phyloP scores from a whole-genome alignment of 1,140 invertebrate genomes.

The Drosophila equinoxialis region DNA sequence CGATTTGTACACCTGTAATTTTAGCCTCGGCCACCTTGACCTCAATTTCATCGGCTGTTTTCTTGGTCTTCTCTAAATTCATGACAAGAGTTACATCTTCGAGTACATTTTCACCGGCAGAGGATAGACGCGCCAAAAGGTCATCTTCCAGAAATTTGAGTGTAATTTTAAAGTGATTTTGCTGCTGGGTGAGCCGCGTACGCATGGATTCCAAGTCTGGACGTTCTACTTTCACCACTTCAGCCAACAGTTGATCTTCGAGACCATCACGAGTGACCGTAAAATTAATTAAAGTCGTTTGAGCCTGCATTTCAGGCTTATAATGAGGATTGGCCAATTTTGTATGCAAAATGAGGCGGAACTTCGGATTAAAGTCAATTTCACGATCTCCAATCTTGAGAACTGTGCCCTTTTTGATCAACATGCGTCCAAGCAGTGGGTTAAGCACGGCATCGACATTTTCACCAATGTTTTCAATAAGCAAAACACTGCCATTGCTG shows the following conservation, averaged over 20 bases:
- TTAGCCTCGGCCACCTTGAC: conserved; percentile 93
- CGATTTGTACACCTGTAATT: conserved; percentile 93
- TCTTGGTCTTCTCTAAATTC: conserved; percentile 96
- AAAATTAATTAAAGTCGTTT: conserved; percentile 97
- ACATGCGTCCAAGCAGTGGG: conserved; percentile 92
- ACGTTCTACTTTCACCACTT: conserved; percentile 96
- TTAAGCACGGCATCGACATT: conserved; percentile 95
- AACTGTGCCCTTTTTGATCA: conserved; percentile 92
- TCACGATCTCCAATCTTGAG: conserved; percentile 94
- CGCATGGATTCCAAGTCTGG: conserved; percentile 93
- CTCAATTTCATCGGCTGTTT: conserved; percentile 95
- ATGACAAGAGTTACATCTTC: conserved; percentile 95
- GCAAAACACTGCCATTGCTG: conserved; percentile 88
- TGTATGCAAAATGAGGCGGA: conserved; percentile 94
- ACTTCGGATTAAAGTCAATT: conserved; percentile 92
- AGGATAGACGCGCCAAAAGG: conserved; percentile 91
- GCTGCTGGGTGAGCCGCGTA: conserved; percentile 92
- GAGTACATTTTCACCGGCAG: conserved; percentile 95
- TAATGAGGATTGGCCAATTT: conserved; percentile 98
- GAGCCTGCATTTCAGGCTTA: conserved; percentile 98
- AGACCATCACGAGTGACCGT: conserved; percentile 96
- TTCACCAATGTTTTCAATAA: conserved; percentile 96
- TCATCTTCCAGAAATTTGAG: conserved; percentile 96
- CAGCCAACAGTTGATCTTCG: conserved; percentile 96
- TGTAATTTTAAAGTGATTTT: conserved; percentile 97